phyloP scores from a whole-genome alignment of 2,888 invertebrate species.

The Calliscelio sp. region DNA sequence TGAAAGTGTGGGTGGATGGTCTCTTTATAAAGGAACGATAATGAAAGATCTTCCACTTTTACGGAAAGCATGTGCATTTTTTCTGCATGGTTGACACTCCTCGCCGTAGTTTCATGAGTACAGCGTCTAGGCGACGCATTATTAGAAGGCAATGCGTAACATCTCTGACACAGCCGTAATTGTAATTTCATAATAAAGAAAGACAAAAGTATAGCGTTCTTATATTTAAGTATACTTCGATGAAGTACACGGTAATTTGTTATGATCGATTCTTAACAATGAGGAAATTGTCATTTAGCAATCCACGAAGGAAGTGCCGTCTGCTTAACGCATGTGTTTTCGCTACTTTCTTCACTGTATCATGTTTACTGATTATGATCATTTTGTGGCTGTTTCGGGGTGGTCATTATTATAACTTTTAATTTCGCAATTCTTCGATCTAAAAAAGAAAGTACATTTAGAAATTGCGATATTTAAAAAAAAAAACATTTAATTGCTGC shows the following conservation, averaged over 20 bases:
- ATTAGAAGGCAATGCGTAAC: slow-evolving; percentile 71
- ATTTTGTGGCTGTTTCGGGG: slow-evolving; percentile 33
- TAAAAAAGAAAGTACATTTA: too few relatives aligned
- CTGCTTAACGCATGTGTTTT: slow-evolving; percentile 40
- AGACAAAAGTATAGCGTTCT: slow-evolving; percentile 40
- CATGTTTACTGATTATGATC: slow-evolving; percentile 58
- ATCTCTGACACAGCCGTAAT: slow-evolving; percentile 64
- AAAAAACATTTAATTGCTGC: too few relatives aligned
- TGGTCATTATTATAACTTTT: slow-evolving; percentile 39
- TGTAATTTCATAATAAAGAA: slow-evolving; percentile 67
- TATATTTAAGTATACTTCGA: slow-evolving; percentile 44
- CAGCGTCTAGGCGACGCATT: slow-evolving; percentile 56
- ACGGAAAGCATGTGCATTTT: slow-evolving; percentile 71
- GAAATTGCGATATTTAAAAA: too few relatives aligned
- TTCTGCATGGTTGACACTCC: slow-evolving; percentile 71
- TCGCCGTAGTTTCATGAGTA: slow-evolving; percentile 65
- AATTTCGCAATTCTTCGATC: slow-evolving; percentile 46
- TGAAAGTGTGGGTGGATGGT: slow-evolving; percentile 66
- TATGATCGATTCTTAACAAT: slow-evolving; percentile 63
- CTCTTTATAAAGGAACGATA: slow-evolving; percentile 78
- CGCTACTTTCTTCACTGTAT: slow-evolving; percentile 62
- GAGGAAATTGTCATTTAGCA: slow-evolving; percentile 70
- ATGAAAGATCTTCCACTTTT: slow-evolving; percentile 76
- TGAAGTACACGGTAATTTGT: slow-evolving; percentile 51
- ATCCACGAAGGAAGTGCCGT: slow-evolving; percentile 49